phyloP scores from a whole-genome alignment of 2,888 invertebrate species.

The Agelastica alni region DNA sequence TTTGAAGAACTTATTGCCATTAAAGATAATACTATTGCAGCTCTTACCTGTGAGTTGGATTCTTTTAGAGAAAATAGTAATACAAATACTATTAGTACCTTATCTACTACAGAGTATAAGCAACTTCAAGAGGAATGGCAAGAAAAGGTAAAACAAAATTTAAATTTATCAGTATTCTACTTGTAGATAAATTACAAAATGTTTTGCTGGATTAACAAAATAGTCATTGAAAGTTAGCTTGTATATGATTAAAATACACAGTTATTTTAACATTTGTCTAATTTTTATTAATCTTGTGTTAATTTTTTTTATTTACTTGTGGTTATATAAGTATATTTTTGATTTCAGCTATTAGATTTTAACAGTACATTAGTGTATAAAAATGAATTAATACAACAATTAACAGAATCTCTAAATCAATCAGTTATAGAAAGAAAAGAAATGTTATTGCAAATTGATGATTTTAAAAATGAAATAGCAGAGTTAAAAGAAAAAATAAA shows the following conservation, averaged over 20 bases:
- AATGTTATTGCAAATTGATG: slow-evolving; percentile 65
- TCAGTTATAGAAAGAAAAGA: slow-evolving; percentile 66
- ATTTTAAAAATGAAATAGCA: slow-evolving; percentile 65
- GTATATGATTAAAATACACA: no score
- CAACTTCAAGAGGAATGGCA: slow-evolving; percentile 73
- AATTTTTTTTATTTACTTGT: neutral
- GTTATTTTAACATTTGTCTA: no score
- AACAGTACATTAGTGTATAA: slow-evolving; percentile 71
- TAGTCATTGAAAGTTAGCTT: no score
- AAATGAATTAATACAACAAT: slow-evolving; percentile 72
- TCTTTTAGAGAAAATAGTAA: slow-evolving; percentile 59
- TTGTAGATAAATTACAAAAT: no score
- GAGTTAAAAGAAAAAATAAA: slow-evolving; percentile 58
- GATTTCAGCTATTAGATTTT: slow-evolving; percentile 71
- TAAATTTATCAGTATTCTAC: neutral
- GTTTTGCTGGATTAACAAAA: no score
- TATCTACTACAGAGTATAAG: slow-evolving; percentile 72
- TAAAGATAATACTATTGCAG: slow-evolving; percentile 58
- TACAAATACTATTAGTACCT: slow-evolving; percentile 60
- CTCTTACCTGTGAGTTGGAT: slow-evolving; percentile 58
- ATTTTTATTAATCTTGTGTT: no score
- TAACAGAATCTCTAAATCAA: slow-evolving; percentile 72
- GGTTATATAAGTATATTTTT: slow-evolving; percentile 10
- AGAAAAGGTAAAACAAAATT: slow-evolving; percentile 58
- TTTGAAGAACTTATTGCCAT: slow-evolving; percentile 57